These are phyloP conservation scores for Hyposmocoma kahamanoa DNA, from an alignment of 1,140 invertebrate genomes.

Conservation along the genomic window DNA sequence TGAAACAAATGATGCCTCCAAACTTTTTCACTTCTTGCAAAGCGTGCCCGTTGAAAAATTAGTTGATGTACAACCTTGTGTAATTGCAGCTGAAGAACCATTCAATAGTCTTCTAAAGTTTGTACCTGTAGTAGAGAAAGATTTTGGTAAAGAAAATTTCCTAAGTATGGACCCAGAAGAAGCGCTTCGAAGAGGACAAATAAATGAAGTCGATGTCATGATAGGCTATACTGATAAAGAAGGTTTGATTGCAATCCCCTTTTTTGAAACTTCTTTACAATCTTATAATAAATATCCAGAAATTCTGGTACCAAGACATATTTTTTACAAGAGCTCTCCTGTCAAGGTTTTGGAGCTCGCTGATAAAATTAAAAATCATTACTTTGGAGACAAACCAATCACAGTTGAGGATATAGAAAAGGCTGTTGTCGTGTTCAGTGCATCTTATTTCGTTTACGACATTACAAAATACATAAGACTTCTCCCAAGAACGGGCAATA, in stretches of 20 bases:
- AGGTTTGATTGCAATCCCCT: constrained; percentile 38
- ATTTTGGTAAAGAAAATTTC: constrained; percentile 48
- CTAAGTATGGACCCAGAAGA: constrained; percentile 37
- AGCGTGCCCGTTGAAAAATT: constrained; percentile 53
- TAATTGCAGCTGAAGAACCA: constrained; percentile 30
- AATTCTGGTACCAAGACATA: constrained; percentile 5
- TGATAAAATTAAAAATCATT: constrained; percentile 47
- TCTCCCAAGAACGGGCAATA: constrained; percentile 18
- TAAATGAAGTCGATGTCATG: constrained; percentile 75
- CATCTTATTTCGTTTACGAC: constrained; percentile 43
- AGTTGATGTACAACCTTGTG: constrained; percentile 29
- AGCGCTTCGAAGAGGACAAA: constrained; percentile 47
- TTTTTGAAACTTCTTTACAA: constrained; percentile 15
- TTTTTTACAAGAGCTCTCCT: not conserved
- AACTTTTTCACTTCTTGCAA: constrained; percentile 63
- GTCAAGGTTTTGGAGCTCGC: constrained; percentile 27
- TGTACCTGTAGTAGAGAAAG: constrained; percentile 59
- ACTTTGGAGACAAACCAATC: constrained; percentile 48
- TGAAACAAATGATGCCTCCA: constrained; percentile 37
- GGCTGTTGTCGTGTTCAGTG: constrained; percentile 33
- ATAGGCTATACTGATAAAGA: constrained; percentile 75
- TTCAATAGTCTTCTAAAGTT: constrained; percentile 30
- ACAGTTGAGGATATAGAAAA: constrained; percentile 19
- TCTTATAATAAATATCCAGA: not conserved
- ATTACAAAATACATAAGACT: constrained; percentile 34